phyloP scores from a whole-genome alignment of 2,113 vertebrate species.

The Lanius collurio region DNA sequence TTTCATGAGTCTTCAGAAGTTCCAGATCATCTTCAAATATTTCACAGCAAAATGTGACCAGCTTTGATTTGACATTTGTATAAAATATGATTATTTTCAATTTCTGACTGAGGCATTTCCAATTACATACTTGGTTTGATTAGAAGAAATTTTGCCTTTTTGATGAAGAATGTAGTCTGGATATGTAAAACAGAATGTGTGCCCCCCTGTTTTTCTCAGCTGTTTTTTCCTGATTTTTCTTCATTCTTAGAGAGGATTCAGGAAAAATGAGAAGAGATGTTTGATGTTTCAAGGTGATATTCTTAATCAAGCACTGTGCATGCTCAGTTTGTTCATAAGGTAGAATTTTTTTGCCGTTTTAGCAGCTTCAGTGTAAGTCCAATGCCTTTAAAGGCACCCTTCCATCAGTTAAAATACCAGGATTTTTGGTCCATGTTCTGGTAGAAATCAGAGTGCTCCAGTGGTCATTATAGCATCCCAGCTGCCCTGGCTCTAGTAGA shows the following conservation, averaged over 20 bases:
- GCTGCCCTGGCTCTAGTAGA: neutral
- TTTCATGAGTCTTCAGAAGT: neutral
- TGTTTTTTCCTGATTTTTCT: neutral
- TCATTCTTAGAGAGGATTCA: neutral
- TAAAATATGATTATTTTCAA: neutral
- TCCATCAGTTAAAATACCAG: neutral
- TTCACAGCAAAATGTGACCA: neutral
- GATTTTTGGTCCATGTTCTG: neutral
- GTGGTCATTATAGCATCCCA: neutral
- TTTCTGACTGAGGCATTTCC: neutral
- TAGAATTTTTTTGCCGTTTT: neutral
- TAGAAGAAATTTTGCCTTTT: neutral
- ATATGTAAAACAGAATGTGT: neutral
- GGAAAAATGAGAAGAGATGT: neutral
- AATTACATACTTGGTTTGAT: neutral
- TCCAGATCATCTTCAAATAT: neutral
- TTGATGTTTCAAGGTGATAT: neutral
- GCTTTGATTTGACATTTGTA: neutral
- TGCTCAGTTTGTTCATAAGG: neutral
- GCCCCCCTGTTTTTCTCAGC: neutral
- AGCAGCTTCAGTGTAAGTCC: neutral
- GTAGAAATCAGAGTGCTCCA: neutral
- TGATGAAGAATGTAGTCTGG: neutral
- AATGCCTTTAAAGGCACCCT: neutral
- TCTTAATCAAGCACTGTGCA: neutral